Base-by-base conservation (phyloP, 2,113 vertebrate genomes). In the Elephas maximus region DNA sequence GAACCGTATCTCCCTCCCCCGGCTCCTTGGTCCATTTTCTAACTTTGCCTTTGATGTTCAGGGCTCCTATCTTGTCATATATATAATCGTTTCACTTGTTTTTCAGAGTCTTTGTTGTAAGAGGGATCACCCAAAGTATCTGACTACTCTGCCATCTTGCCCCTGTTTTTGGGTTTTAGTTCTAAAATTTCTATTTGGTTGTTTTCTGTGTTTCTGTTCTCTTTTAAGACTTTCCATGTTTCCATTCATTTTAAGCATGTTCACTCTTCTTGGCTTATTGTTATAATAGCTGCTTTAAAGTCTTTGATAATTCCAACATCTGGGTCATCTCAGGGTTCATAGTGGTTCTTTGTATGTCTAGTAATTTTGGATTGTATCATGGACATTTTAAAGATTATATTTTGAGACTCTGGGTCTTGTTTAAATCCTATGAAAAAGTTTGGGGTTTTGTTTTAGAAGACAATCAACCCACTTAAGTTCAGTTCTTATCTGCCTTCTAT, bases 381-480 rank as follows among this genome's bases (percentile, higher is more conserved):
- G 48, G 51, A 37, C 71, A 44, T 89, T 84, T 79, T 93, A 15
- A 79, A 63, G 77, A 60, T 57, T 76, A n/a, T 74, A 26, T 89
- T 74, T 41, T 74, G 41, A 91, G 53, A 78, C 74, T 60, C 48
- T 48, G 48, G 44, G 51, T 85, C 48, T 83, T 93, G 28, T 69
- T 44, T 96, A 85, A 93, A 90, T 85, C 44, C 80, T 79, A 30
- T 53, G n/a, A 73, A 86, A 90, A 80, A 73, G 45, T 21, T 44
- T 79, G 41, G 76, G 30, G 21, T 84, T 95, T 86, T 91, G 30
- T 41, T 82, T 88, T 88, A 60, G 30, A 60, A 88, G 45, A 48
- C 69, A 57, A 6, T 77, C 62, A 51, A 79, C 45, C 44, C 73
- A 71, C 60, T 63, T 92, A 73, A 44, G 15, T 80, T 85, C 44